Conservation (phyloP, 2,888 invertebrate genomes). For the Hyposoter dolosus region DNA sequence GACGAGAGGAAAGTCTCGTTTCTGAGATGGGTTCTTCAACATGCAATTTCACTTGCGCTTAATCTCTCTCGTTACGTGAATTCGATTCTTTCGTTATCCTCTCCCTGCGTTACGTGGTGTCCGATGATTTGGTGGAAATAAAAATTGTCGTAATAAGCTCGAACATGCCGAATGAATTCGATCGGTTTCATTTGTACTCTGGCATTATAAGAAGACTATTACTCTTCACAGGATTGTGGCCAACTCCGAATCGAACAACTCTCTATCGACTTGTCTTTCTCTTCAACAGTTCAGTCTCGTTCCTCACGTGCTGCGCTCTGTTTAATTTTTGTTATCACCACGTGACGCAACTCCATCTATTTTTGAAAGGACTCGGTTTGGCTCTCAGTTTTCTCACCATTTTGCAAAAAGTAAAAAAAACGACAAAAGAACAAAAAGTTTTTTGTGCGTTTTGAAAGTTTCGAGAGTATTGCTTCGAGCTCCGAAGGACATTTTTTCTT, state of each 20-base stretch:
- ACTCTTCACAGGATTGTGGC: slow-evolving; percentile 58
- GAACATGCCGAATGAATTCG: neutral
- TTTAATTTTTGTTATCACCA: slow-evolving; percentile 42
- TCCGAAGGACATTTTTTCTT: neutral
- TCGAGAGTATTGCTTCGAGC: neutral
- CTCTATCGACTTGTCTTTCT: slow-evolving; percentile 19
- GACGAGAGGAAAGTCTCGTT: neutral
- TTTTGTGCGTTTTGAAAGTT: neutral
- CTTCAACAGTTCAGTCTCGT: neutral
- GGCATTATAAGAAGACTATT: slow-evolving; percentile 33
- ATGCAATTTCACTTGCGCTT: neutral
- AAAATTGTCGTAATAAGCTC: neutral
- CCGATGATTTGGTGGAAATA: neutral
- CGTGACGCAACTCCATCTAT: slow-evolving; percentile 27
- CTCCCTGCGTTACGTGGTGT: neutral
- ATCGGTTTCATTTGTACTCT: slow-evolving; percentile 12
- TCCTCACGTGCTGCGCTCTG: slow-evolving; percentile 12
- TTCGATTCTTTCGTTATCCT: neutral
- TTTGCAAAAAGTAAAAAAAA: slow-evolving; percentile 42
- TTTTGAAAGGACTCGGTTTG: slow-evolving; percentile 46
- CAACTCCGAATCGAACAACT: neutral
- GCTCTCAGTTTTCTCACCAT: slow-evolving; percentile 37
- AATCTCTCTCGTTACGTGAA: neutral
- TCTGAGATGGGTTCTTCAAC: neutral
- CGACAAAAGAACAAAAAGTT: too few relatives aligned